Evolutionary conservation across 1,140 invertebrate species (phyloP).

Genomic region (Pygmarrhopalites habei): DNA sequence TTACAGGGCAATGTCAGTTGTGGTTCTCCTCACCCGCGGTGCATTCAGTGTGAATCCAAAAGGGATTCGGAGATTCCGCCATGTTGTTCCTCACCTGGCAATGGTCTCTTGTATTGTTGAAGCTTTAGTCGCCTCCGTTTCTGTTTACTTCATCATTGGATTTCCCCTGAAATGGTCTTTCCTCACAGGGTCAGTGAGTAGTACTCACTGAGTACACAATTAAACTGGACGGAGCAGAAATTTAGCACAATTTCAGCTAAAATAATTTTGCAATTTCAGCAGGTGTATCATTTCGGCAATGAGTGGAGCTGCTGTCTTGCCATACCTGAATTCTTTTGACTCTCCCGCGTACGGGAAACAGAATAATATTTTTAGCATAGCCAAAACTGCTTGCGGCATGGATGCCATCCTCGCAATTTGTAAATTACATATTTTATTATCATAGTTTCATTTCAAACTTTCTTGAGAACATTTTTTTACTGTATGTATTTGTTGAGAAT

Average conservation of each 20-base stretch:
- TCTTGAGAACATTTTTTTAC: too few relatives aligned
- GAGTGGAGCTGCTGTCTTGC: constrained; percentile 20
- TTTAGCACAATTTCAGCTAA: too few relatives aligned
- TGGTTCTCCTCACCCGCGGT: constrained; percentile 22
- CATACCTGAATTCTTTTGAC: constrained; percentile 17
- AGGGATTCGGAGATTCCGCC: constrained; percentile 18
- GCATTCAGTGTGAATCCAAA: constrained; percentile 24
- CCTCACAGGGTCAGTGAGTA: constrained; percentile 29
- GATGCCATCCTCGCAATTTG: constrained; percentile 35
- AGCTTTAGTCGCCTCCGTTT: constrained; percentile 12
- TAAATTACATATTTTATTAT: too few relatives aligned
- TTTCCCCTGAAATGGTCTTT: constrained; percentile 23
- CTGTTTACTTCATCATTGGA: constrained; percentile 24
- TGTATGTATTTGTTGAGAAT: too few relatives aligned
- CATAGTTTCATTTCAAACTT: too few relatives aligned
- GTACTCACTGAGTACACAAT: too few relatives aligned
- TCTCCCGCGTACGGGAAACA: constrained; percentile 7
- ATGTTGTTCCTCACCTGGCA: constrained; percentile 31
- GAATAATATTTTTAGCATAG: constrained; percentile 22
- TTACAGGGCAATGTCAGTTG: constrained; percentile 30
- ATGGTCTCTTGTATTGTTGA: constrained; percentile 23
- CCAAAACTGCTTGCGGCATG: constrained; percentile 31
- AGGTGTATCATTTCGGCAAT: constrained; percentile 34
- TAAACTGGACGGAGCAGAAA: too few relatives aligned
- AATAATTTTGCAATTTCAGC: too few relatives aligned